Percentiles rank a stretch among this genome's conserved stretches.
Evolutionary conservation across 1,140 invertebrate genomes (phyloP).

Genomic region (Trachelipus rathkii): DNA sequence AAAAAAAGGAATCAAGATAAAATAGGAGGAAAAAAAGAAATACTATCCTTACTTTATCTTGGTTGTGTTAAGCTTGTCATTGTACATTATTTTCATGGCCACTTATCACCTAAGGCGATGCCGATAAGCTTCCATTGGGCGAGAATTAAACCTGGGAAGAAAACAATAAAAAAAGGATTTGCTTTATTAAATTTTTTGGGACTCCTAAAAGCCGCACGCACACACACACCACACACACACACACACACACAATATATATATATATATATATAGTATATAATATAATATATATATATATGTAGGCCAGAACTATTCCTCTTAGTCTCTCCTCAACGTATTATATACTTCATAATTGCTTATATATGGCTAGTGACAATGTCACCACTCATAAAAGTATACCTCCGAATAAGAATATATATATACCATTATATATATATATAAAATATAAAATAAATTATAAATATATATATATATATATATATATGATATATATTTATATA

Average conservation of each 20-base stretch:
- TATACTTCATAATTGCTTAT: no score
- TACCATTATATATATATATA: no score
- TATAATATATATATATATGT: not conserved
- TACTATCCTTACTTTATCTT: not conserved
- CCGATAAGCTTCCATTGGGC: constrained; percentile 85
- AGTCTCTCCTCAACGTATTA: not conserved
- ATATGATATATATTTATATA: no score
- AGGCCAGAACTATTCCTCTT: not conserved
- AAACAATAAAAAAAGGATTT: not conserved
- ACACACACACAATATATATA: not conserved
- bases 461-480: no score
- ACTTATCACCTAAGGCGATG: constrained; percentile 68
- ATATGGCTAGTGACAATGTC: no score
- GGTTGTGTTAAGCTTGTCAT: not conserved
- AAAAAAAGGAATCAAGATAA: no score
- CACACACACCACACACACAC: not conserved
- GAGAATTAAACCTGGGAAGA: constrained; percentile 66
- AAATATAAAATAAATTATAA: no score
- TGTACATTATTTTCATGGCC: constrained; percentile 18
- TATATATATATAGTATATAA: not conserved
- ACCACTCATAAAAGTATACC: no score
- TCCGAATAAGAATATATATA: no score
- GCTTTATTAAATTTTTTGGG: not conserved
- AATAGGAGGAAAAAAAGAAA: no score
- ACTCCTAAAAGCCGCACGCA: not conserved